Conservation (phyloP, 2,888 invertebrate genomes). For the Drosophila meridiana region DNA sequence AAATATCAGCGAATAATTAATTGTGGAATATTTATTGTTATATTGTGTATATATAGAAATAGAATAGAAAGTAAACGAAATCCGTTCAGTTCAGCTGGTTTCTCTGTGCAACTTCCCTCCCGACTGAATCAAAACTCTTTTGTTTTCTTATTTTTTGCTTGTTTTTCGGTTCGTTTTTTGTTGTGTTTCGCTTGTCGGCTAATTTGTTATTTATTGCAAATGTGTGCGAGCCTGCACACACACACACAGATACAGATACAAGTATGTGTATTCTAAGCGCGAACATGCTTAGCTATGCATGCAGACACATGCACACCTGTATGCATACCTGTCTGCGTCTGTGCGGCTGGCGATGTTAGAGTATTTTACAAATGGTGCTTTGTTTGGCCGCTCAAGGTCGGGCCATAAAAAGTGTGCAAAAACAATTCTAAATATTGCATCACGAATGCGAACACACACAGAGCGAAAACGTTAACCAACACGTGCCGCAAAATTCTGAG, state of each 20-base stretch:
- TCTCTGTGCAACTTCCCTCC: background rate
- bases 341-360: constrained; percentile 23
- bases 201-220: constrained; percentile 60
- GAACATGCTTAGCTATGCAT: constrained; percentile 2
- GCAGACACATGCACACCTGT: background rate
- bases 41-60: background rate
- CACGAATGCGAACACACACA: constrained; percentile 46
- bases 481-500: background rate
- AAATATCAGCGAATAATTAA: constrained; percentile 14
- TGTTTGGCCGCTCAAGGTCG: constrained; percentile 65
- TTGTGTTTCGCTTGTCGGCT: constrained; percentile 8
- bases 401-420: constrained; percentile 54
- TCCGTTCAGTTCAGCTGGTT: constrained; percentile 7
- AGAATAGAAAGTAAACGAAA: constrained; percentile 1
- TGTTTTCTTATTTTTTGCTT: constrained; percentile 17
- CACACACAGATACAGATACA: no score
- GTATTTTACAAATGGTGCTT: constrained; percentile 61
- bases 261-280: constrained; percentile 8
- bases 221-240: constrained; percentile 12
- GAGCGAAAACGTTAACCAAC: constrained; percentile 3
- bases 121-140: background rate
- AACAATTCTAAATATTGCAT: constrained; percentile 72
- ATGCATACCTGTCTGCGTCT: constrained; percentile 1
- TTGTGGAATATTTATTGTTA: constrained; percentile 6
- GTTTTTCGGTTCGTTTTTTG: constrained; percentile 11